Evolutionary conservation across 1,140 invertebrate species (phyloP), one percentile per base, ranked within the genome.

Genomic region (Orchesella cincta): DNA sequence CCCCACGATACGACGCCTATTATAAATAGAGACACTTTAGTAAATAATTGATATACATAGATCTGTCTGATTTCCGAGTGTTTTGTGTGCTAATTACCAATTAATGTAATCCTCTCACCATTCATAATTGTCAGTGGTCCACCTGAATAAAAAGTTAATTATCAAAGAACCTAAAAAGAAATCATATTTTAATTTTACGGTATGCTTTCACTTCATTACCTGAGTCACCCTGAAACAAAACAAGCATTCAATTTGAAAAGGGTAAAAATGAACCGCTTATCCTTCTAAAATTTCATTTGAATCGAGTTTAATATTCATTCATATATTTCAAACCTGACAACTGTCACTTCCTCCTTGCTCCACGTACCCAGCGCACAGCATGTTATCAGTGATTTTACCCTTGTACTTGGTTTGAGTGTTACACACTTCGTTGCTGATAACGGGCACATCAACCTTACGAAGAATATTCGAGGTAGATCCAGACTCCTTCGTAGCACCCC

Each of bases 401-500:
- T 73, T 72, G 34, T 83, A 83, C 20, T 74, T 82, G 0, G 76
- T 80, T 35, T 77, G 57, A 2, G 74, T 70, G 39, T 74, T 75
- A 39, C 82, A 83, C 1, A 76, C 78, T 12, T 23, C 67, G 33
- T 78, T 78, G 8, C 35, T 35, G 14, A 81, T 73, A 12, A 83
- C 75, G 1, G 79, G 79, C 1, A 82, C 78, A 14, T 54, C 29
- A 0, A 83, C 82, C 54, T 79, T 72, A 16, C 64, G 76, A 2
- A 82, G 78, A 23, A 77, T 73, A 57, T 79, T 74, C 12, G 83
- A 76, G 18, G 78, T 80, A 1, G 70, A 3, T 28, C 81, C 81
- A 14, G 82, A 82, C 76, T 83, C 76, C 75, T 35, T 85, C 0
- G 87, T 85, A 1, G 88, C 87, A 26, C 93, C 93, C 93, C 93